A percentile compares a stretch with the other conserved stretches of the same genome.
These are phyloP conservation scores for Drosophila stalkeri DNA, from an alignment of 2,888 invertebrate genomes.

Conservation along the genomic window DNA sequence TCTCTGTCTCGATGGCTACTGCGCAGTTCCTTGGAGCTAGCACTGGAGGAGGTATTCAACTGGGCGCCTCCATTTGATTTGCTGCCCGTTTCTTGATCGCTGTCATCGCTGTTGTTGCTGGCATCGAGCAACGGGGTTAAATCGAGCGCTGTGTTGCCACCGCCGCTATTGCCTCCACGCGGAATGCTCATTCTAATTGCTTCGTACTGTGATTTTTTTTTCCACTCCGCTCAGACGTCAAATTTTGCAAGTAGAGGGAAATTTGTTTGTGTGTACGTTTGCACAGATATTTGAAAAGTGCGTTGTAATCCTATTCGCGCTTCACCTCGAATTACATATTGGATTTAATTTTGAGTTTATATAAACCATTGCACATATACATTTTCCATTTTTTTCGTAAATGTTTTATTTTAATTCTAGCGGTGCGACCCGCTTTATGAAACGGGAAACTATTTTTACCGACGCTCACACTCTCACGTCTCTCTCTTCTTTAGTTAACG, in stretches of 20 bases:
- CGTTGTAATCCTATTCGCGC: slow-evolving; percentile 24
- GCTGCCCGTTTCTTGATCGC: slow-evolving; percentile 47
- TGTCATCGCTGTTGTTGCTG: slow-evolving; percentile 39
- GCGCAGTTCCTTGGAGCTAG: slow-evolving; percentile 69
- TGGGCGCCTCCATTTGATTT: slow-evolving; percentile 48
- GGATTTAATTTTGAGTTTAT: slow-evolving; percentile 6
- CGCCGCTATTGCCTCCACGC: slow-evolving; percentile 50
- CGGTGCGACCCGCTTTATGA: slow-evolving; percentile 16
- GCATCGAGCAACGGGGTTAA: slow-evolving; percentile 64
- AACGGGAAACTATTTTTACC: slow-evolving; percentile 54
- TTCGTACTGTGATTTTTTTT: slow-evolving; percentile 36
- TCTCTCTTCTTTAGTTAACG: slow-evolving; percentile 25
- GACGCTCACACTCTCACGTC: slow-evolving; percentile 40
- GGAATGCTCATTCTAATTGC: slow-evolving; percentile 66
- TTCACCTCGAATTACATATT: slow-evolving; percentile 19
- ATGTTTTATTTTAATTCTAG: slow-evolving; percentile 26
- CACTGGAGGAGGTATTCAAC: slow-evolving; percentile 45
- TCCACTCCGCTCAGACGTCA: slow-evolving; percentile 29
- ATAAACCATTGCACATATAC: slow-evolving; percentile 17
- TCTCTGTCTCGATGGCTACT: slow-evolving; percentile 47
- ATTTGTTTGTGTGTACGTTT: slow-evolving; percentile 10
- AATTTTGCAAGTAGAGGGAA: slow-evolving; percentile 34
- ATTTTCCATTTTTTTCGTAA: slow-evolving; percentile 11
- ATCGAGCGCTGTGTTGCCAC: slow-evolving; percentile 62
- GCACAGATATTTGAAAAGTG: slow-evolving; percentile 11